Conservation (phyloP, 2,797 vertebrate genomes). For the Poecilia gillii region DNA sequence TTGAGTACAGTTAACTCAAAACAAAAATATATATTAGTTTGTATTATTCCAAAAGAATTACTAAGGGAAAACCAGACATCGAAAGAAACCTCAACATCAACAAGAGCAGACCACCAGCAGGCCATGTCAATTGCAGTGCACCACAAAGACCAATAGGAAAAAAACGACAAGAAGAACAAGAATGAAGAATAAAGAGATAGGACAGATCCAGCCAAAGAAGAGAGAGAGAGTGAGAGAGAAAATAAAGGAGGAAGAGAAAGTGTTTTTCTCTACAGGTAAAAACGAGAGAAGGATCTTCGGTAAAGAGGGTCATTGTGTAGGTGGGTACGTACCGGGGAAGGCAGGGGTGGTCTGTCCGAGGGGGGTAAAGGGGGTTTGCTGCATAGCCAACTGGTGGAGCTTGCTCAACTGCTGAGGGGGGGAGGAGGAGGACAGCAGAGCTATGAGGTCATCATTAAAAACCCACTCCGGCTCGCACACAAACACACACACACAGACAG, state of each 20-base stretch:
- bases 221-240: slow-evolving; percentile 68
- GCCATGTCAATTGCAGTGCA: slow-evolving; percentile 76
- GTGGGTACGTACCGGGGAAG: slow-evolving; percentile 99
- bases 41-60: slow-evolving; percentile 23
- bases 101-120: slow-evolving; percentile 83
- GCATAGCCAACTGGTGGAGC: slow-evolving; percentile 99
- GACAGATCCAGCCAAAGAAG: slow-evolving; percentile 66
- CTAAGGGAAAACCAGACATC: slow-evolving; percentile 39
- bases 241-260: slow-evolving; percentile 78
- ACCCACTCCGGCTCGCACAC: slow-evolving; percentile 84
- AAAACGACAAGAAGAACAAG: slow-evolving; percentile 68
- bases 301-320: slow-evolving; percentile 89
- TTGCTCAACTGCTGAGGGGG: slow-evolving; percentile 99
- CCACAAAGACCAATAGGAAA: slow-evolving; percentile 69
- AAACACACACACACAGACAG: slow-evolving; percentile 45
- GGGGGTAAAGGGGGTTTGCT: slow-evolving; percentile 99
- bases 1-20: background rate
- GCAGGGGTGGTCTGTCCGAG: slow-evolving; percentile 99
- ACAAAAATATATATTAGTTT: slow-evolving; percentile 1
- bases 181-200: slow-evolving; percentile 64
- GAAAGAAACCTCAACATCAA: slow-evolving; percentile 76
- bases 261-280: slow-evolving; percentile 87
- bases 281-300: slow-evolving; percentile 85
- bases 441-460: slow-evolving; percentile 98
- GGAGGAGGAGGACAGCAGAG: slow-evolving; percentile 97